phyloP scores from a whole-genome alignment of 2,888 invertebrate genomes.

The Drosophila formosana region DNA sequence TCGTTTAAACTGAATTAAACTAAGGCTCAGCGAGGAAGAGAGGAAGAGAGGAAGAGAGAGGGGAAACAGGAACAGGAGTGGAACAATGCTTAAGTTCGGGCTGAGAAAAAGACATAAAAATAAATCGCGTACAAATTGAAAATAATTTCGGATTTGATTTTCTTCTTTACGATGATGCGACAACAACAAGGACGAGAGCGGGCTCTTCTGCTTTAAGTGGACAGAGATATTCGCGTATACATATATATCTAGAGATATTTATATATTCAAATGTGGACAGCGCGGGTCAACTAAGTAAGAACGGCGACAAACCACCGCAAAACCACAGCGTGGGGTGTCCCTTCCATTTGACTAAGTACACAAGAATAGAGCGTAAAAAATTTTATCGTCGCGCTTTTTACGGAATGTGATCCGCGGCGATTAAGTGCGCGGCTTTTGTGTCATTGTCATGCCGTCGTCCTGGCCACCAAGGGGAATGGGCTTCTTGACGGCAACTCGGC shows the following conservation, averaged over 20 bases:
- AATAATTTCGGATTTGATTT: constrained; percentile 83
- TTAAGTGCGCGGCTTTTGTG: constrained; percentile 83
- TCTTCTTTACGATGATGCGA: constrained; percentile 80
- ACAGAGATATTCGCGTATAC: constrained; percentile 48
- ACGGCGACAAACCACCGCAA: constrained; percentile 22
- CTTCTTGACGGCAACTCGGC: constrained; percentile 1
- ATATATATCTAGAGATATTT: constrained; percentile 23
- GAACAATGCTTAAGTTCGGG: constrained; percentile 36
- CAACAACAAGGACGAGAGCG: constrained; percentile 35
- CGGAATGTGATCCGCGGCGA: constrained; percentile 83
- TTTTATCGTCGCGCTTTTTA: constrained; percentile 82
- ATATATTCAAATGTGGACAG: constrained; percentile 60
- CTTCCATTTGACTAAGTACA: constrained; percentile 80
- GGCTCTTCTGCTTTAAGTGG: constrained; percentile 44
- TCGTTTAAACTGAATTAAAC: constrained; percentile 77
- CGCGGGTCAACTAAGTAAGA: constrained; percentile 53
- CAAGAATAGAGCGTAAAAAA: constrained; percentile 75
- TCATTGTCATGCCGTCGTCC: constrained; percentile 79
- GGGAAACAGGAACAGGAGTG: constrained; percentile 27
- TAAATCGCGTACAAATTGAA: constrained; percentile 85
- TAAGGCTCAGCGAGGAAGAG: constrained; percentile 4
- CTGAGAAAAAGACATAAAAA: constrained; percentile 78
- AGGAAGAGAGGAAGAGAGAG: background rate
- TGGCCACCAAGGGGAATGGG: constrained; percentile 35
- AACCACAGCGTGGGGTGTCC: constrained; percentile 41